Percentiles rank a stretch among this genome's conserved stretches.
phyloP scores from a whole-genome alignment of 2,888 invertebrate species.

The Tethea ocularis region DNA sequence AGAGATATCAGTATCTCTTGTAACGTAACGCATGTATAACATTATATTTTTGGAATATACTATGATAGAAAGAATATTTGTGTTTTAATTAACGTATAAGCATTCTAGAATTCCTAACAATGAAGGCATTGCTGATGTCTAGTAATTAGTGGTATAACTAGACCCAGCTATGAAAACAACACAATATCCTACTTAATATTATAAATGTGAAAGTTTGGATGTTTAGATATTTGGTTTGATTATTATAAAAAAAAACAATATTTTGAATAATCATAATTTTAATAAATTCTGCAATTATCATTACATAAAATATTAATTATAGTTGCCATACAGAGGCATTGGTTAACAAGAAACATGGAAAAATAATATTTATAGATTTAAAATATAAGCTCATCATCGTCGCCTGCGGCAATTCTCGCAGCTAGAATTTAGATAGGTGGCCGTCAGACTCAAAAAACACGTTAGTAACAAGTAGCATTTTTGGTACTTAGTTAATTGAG shows the following conservation, averaged over 20 bases:
- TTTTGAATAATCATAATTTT: background rate
- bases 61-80: conserved; percentile 60
- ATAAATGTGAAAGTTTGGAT: too few relatives aligned
- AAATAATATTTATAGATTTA: background rate
- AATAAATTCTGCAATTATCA: background rate
- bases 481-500: too few relatives aligned
- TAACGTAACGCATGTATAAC: conserved; percentile 73
- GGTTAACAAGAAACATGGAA: background rate
- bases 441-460: background rate
- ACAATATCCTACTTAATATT: too few relatives aligned
- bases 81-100: conserved; percentile 36
- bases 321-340: background rate
- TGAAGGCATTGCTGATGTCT: too few relatives aligned
- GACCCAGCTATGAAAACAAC: too few relatives aligned
- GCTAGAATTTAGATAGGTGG: background rate
- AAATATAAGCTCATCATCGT: background rate
- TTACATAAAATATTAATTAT: background rate
- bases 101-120: background rate
- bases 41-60: conserved; percentile 82
- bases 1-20: conserved; percentile 42
- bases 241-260: background rate
- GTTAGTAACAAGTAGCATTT: background rate
- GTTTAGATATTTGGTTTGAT: too few relatives aligned
- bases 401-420: too few relatives aligned
- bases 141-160: too few relatives aligned